Evolutionary conservation across 1,140 invertebrate genomes (phyloP), one percentile per base, ranked within the genome.

Genomic region (Calliphora vicina): DNA sequence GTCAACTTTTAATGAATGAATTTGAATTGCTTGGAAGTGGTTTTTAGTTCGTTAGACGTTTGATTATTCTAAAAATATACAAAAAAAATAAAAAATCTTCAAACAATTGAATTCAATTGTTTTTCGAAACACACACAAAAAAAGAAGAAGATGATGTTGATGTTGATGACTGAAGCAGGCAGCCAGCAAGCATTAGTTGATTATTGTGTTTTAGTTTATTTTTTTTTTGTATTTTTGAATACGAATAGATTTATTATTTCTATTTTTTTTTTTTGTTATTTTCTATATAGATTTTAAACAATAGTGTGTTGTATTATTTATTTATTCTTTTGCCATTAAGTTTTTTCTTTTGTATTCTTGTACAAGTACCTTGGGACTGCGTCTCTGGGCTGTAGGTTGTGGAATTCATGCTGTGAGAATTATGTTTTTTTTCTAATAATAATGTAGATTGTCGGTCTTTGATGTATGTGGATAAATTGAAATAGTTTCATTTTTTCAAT

Each of bases 1-100:
- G 61, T 67, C 61, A 67, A 67, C 61, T 25, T 67, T 67, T 67
- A 67, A 67, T 67, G 61, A 67, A 67, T 67, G 61, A 67, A 67
- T 67, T 67, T 23, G 61, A 23, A 67, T 67, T 67, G 61, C 3
- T 67, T 67, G n/a, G 61, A 67, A 67, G n/a, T 23, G n/a, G 20
- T 12, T 20, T 67, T 67, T 67, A 25, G 61, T 67, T 67, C 61
- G 61, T 67, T 67, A 67, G 61, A 67, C 61, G n/a, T 67, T 67
- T 67, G 61, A 12, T 20, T 67, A 57, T 57, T 57, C 35, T 35
- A 35, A 50, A 50, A 67, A 67, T 3, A 57, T 17, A 57, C 1
- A 57, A 57, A 4, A 67, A n/a, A n/a, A n/a, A n/a, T n/a, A 67
- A 67, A 25, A 10, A 4, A 23, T 67, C n/a, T 67, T 67, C 61